Evolutionary conservation across 2,113 vertebrate species (phyloP).

Genomic region (Serilophus lunatus): DNA sequence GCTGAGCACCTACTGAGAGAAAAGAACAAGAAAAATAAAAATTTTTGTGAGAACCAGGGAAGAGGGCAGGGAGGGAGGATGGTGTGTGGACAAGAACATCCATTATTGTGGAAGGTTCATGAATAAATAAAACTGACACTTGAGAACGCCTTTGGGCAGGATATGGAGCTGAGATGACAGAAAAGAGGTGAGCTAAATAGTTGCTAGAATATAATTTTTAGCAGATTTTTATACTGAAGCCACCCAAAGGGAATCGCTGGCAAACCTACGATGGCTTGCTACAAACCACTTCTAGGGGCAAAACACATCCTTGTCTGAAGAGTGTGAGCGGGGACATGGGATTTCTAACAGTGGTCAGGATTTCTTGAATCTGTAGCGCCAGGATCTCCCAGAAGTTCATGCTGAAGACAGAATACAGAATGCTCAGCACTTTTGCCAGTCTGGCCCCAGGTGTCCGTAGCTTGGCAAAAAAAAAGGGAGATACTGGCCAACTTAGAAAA

Average conservation of each 20-base stretch:
- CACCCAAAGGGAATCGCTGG: neutral
- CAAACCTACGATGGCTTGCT: neutral
- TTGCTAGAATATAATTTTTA: neutral
- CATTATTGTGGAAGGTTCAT: neutral
- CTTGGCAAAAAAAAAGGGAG: constrained; percentile 16
- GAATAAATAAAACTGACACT: neutral
- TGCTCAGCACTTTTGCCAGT: neutral
- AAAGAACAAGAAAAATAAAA: neutral
- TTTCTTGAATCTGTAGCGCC: neutral
- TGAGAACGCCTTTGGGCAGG: neutral
- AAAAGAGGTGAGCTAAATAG: neutral
- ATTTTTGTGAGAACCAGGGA: neutral
- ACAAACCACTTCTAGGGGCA: neutral
- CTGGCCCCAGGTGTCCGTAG: neutral
- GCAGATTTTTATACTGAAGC: neutral
- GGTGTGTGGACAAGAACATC: neutral
- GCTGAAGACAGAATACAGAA: neutral
- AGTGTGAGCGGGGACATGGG: neutral
- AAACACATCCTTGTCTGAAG: neutral
- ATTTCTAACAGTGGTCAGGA: neutral
- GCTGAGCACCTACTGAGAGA: neutral
- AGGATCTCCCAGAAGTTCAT: neutral
- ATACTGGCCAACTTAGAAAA: constrained; percentile 29
- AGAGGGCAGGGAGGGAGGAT: neutral
- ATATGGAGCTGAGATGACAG: neutral